phyloP scores from a whole-genome alignment of 2,797 vertebrate genomes.

The Notolepis coatsorum region DNA sequence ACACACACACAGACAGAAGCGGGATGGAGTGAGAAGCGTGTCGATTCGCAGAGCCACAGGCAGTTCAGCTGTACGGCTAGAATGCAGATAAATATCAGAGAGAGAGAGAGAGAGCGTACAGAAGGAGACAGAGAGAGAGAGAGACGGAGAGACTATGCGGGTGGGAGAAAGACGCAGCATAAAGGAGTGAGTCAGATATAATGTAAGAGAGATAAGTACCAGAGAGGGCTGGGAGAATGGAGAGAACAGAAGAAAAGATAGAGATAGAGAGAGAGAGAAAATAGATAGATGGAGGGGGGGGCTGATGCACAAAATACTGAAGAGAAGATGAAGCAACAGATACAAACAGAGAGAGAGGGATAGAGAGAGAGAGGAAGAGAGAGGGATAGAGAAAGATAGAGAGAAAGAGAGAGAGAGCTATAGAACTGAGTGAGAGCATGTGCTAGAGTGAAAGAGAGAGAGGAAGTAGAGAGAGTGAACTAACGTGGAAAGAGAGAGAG shows the following conservation, averaged over 20 bases:
- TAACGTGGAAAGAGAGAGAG: slow-evolving; percentile 17
- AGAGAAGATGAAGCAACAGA: neutral
- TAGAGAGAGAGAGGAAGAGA: slow-evolving; percentile 14
- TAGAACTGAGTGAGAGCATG: slow-evolving; percentile 14
- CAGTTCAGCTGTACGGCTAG: slow-evolving; percentile 66
- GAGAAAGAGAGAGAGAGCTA: slow-evolving; percentile 20
- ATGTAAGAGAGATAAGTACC: slow-evolving; percentile 68
- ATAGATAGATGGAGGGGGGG: slow-evolving; percentile 14
- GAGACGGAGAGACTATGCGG: slow-evolving; percentile 22
- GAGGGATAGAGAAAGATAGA: slow-evolving; percentile 10
- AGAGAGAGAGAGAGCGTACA: slow-evolving; percentile 34
- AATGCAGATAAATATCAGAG: slow-evolving; percentile 77
- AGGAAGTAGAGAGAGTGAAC: slow-evolving; percentile 29
- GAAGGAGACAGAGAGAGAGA: slow-evolving; percentile 1
- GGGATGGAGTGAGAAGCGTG: slow-evolving; percentile 54
- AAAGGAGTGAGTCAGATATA: slow-evolving; percentile 65
- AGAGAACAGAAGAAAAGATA: slow-evolving; percentile 40
- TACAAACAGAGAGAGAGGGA: neutral
- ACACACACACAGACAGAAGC: slow-evolving; percentile 17
- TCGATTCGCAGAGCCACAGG: slow-evolving; percentile 70
- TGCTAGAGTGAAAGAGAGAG: slow-evolving; percentile 23
- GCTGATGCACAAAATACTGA: too few relatives aligned
- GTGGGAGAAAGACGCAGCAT: slow-evolving; percentile 67
- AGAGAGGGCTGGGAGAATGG: slow-evolving; percentile 54
- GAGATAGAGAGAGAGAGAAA: slow-evolving; percentile 20